Percentiles rank a stretch among this genome's conserved stretches.
These are phyloP conservation scores for Amazona ochrocephala DNA, from an alignment of 2,797 vertebrate species.

Conservation along the genomic window DNA sequence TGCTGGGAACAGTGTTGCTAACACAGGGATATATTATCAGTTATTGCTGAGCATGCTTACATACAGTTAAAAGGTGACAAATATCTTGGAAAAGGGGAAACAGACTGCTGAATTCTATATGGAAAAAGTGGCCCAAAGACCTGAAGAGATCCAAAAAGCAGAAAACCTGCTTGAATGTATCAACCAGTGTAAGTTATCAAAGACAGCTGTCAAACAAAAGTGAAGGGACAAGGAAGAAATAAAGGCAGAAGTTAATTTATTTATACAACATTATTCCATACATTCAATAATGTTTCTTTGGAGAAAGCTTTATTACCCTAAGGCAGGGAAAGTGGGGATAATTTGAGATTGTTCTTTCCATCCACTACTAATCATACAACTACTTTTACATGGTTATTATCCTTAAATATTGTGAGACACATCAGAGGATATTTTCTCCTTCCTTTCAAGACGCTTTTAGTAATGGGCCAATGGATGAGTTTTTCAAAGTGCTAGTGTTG, in stretches of 20 bases:
- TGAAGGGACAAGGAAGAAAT: background rate
- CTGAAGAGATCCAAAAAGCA: background rate
- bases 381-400: background rate
- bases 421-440: background rate
- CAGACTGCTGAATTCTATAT: background rate
- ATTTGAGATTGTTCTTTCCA: background rate
- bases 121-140: background rate
- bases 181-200: background rate
- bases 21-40: no score
- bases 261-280: conserved; percentile 34
- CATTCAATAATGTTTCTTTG: conserved; percentile 15
- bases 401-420: background rate
- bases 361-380: background rate
- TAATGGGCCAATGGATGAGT: conserved; percentile 23
- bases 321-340: background rate
- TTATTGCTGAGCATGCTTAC: no score
- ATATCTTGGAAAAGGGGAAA: background rate
- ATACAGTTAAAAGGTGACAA: background rate
- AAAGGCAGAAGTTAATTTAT: conserved; percentile 51
- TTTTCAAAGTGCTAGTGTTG: background rate
- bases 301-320: conserved; percentile 15
- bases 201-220: background rate
- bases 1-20: no score
- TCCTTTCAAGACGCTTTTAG: background rate
- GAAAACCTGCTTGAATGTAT: background rate